Conservation (phyloP, 2,888 invertebrate genomes). For the Atherix ibis region DNA sequence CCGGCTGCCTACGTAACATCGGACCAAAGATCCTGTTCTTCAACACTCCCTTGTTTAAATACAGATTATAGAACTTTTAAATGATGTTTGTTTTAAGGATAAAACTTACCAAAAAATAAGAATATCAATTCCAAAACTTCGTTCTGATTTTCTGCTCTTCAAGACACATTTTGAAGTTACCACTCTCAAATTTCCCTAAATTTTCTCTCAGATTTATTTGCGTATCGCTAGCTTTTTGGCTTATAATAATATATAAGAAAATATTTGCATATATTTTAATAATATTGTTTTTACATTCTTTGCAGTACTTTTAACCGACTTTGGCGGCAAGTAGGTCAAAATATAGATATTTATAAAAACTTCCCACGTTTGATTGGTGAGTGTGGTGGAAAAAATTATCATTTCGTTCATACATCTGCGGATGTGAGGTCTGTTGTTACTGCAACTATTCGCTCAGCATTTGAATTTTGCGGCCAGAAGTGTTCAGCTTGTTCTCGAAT, state of each 20-base stretch:
- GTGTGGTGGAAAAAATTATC: slow-evolving; percentile 98
- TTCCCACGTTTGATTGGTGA: slow-evolving; percentile 92
- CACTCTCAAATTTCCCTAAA: no score
- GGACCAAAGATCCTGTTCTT: no score
- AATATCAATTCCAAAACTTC: no score
- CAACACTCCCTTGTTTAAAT: no score
- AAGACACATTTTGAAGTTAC: no score
- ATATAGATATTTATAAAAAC: slow-evolving; percentile 66
- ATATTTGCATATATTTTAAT: not conserved
- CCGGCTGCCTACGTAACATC: no score
- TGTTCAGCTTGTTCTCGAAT: slow-evolving; percentile 97
- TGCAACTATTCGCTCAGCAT: slow-evolving; percentile 77
- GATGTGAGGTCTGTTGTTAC: slow-evolving; percentile 67
- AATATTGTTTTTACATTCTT: slow-evolving; percentile 7
- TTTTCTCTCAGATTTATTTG: no score
- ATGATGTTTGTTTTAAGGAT: no score
- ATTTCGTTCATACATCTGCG: slow-evolving; percentile 88
- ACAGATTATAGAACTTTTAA: no score
- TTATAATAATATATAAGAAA: not conserved
- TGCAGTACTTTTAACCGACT: slow-evolving; percentile 74
- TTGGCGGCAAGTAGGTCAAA: slow-evolving; percentile 85
- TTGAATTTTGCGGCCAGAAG: slow-evolving; percentile 96
- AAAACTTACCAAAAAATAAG: no score
- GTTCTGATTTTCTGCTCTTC: no score
- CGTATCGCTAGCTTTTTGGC: no score